These are phyloP conservation scores for Paraplagusia blochii DNA, from an alignment of 2,113 vertebrate genomes.

Conservation along the genomic window DNA sequence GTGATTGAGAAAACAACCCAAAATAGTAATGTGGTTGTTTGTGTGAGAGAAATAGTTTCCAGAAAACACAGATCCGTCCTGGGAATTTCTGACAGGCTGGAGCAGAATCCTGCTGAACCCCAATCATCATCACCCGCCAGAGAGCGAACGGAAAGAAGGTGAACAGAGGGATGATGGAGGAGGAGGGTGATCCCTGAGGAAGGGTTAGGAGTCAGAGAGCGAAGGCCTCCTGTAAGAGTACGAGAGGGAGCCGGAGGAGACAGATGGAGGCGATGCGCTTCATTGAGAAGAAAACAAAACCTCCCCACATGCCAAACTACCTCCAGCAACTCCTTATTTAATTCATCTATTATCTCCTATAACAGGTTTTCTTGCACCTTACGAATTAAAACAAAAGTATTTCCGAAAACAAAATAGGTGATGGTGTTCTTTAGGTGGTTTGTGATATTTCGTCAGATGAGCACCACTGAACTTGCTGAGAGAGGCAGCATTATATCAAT, in stretches of 20 bases:
- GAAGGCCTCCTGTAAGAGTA: slow-evolving; percentile 23
- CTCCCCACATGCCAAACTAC: slow-evolving; percentile 6
- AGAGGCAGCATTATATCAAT: too few relatives aligned
- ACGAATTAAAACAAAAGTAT: too few relatives aligned
- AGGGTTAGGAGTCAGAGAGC: slow-evolving; percentile 21
- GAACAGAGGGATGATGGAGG: slow-evolving; percentile 2
- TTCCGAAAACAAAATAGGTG: too few relatives aligned
- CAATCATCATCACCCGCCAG: slow-evolving; percentile 45
- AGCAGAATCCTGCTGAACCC: slow-evolving; percentile 30
- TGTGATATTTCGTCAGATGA: too few relatives aligned
- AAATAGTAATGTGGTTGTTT: slow-evolving; percentile 22
- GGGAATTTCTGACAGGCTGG: slow-evolving; percentile 48
- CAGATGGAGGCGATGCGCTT: slow-evolving; percentile 41
- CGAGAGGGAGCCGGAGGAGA: slow-evolving; percentile 14
- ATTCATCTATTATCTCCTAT: not conserved
- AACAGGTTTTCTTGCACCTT: too few relatives aligned
- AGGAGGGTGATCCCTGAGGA: slow-evolving; percentile 18
- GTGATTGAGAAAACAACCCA: slow-evolving; percentile 18
- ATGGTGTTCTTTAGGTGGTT: too few relatives aligned
- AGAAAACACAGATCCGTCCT: slow-evolving; percentile 19
- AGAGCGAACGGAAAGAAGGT: slow-evolving; percentile 7
- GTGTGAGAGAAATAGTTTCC: slow-evolving; percentile 13
- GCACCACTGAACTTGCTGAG: too few relatives aligned
- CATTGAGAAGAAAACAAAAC: slow-evolving; percentile 26
- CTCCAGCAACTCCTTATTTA: too few relatives aligned